Percentiles rank a stretch among this genome's conserved stretches.
Evolutionary conservation across 2,888 invertebrate genomes (phyloP).

Genomic region (Cartodere bifasciata): DNA sequence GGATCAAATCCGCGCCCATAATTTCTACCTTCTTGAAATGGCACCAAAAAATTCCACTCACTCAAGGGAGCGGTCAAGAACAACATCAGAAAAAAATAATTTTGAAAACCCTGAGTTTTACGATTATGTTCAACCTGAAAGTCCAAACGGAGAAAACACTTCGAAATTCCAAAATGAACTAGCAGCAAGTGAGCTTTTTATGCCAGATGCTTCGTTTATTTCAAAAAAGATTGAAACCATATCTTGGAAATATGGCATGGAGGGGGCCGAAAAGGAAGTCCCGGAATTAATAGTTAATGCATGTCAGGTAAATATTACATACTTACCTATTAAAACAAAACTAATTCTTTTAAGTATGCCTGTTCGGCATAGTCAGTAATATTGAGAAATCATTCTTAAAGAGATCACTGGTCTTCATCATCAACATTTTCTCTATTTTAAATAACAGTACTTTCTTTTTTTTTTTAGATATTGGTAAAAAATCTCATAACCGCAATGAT

Average conservation of each 20-base stretch:
- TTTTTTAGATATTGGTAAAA: constrained; percentile 57
- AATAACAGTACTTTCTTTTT: constrained; percentile 2
- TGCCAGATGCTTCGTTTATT: constrained; percentile 75
- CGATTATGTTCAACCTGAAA: constrained; percentile 43
- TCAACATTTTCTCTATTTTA: neutral
- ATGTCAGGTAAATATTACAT: constrained; percentile 42
- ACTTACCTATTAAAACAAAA: constrained; percentile 1
- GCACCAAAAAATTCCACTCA: constrained; percentile 20
- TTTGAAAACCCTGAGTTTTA: constrained; percentile 48
- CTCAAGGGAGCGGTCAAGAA: constrained; percentile 12
- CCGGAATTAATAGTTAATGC: constrained; percentile 73
- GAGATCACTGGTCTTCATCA: neutral
- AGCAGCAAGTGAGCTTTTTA: constrained; percentile 59
- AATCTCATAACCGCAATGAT: constrained; percentile 68
- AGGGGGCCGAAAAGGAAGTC: constrained; percentile 72
- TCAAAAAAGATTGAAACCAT: constrained; percentile 71
- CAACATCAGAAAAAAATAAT: constrained; percentile 40
- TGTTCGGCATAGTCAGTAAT: neutral
- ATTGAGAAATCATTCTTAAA: neutral
- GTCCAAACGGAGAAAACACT: constrained; percentile 32
- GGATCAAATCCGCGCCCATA: constrained; percentile 66
- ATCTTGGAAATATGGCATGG: constrained; percentile 81
- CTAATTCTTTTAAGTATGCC: neutral
- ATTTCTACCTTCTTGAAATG: constrained; percentile 72
- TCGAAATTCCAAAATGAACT: constrained; percentile 40